phyloP scores from a whole-genome alignment of 2,113 vertebrate genomes.

The Toxotes jaculatrix region DNA sequence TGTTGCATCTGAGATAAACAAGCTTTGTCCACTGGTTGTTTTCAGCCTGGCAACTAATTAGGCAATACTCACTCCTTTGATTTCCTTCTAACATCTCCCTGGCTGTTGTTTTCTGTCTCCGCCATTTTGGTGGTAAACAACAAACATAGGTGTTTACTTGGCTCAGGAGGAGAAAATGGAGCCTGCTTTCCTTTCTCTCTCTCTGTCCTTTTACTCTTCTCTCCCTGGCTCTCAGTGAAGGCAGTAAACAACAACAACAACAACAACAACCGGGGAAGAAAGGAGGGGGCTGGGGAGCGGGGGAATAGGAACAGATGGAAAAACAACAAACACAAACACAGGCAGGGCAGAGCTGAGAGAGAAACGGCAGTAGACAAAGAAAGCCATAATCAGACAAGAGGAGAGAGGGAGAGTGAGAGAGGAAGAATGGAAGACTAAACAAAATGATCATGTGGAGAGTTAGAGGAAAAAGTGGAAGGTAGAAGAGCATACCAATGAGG shows the following conservation, averaged over 20 bases:
- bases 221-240: conserved; percentile 65
- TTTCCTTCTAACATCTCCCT: conserved; percentile 42
- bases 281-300: conserved; percentile 50
- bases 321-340: conserved; percentile 62
- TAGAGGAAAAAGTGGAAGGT: conserved; percentile 66
- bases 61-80: conserved; percentile 36
- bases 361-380: conserved; percentile 66
- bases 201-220: conserved; percentile 56
- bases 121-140: conserved; percentile 78
- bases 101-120: conserved; percentile 55
- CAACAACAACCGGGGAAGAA: conserved; percentile 55
- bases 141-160: conserved; percentile 78
- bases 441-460: conserved; percentile 70
- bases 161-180: conserved; percentile 73
- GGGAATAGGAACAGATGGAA: conserved; percentile 63
- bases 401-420: conserved; percentile 31
- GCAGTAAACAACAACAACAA: conserved; percentile 84
- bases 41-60: conserved; percentile 43
- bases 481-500: conserved; percentile 74
- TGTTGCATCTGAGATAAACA: conserved; percentile 25
- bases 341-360: conserved; percentile 58
- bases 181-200: conserved; percentile 44
- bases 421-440: conserved; percentile 44
- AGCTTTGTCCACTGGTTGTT: conserved; percentile 47
- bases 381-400: conserved; percentile 61